Evolutionary conservation across 2,113 vertebrate genomes (phyloP).

Genomic region (Gymnarchus niloticus): DNA sequence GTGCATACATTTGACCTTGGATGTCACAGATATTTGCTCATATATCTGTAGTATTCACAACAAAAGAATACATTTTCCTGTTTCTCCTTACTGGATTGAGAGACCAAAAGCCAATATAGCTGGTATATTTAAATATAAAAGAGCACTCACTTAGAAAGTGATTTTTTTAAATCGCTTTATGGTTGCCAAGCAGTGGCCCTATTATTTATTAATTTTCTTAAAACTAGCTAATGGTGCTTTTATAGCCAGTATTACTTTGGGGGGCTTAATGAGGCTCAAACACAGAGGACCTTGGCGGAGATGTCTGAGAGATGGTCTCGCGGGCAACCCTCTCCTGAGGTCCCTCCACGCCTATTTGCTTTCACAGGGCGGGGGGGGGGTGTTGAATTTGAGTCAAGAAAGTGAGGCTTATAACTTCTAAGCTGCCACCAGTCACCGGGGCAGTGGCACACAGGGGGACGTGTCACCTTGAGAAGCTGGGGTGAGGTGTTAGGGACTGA

Average conservation of each 20-base stretch:
- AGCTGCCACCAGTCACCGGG: not conserved
- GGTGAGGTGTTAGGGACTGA: slow-evolving; percentile 23
- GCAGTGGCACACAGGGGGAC: not conserved
- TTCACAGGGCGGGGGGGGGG: not conserved
- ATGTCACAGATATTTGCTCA: not conserved
- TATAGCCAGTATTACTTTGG: slow-evolving; percentile 21
- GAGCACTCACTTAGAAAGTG: slow-evolving; percentile 23
- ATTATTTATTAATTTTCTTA: slow-evolving; percentile 29
- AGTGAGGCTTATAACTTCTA: not conserved
- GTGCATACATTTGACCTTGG: not conserved
- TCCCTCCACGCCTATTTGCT: not conserved
- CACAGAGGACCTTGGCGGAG: slow-evolving; percentile 13
- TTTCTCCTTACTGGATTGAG: not conserved
- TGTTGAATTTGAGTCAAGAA: not conserved
- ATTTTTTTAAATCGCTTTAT: slow-evolving; percentile 22
- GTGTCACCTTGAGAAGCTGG: slow-evolving; percentile 38
- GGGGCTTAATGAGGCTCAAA: slow-evolving; percentile 40
- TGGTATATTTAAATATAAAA: slow-evolving; percentile 23
- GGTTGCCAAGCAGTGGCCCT: slow-evolving; percentile 21
- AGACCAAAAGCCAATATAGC: not conserved
- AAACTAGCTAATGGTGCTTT: slow-evolving; percentile 20
- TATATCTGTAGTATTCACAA: not conserved
- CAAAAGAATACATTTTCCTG: not conserved
- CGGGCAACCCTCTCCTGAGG: slow-evolving; percentile 4
- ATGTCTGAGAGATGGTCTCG: not conserved